Conservation (phyloP, 2,797 vertebrate species). For the Galagoides demidoff region DNA sequence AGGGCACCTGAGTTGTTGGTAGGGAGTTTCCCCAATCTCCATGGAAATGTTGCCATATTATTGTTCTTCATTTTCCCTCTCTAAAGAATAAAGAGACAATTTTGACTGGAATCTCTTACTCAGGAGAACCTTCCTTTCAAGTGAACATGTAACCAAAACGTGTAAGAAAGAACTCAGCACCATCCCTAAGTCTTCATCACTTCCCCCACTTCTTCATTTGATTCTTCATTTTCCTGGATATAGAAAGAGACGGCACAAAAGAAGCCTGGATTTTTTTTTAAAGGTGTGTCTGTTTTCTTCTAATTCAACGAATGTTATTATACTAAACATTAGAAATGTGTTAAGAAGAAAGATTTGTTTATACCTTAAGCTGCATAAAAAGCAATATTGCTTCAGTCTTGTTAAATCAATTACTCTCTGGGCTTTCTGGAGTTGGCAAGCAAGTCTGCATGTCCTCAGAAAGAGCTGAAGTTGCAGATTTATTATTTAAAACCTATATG, state of each 20-base stretch:
- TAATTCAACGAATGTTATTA: conserved; percentile 59
- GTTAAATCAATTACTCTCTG: conserved; percentile 71
- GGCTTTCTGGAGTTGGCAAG: conserved; percentile 70
- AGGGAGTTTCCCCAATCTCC: background rate
- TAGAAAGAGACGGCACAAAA: background rate
- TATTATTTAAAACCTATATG: conserved; percentile 73
- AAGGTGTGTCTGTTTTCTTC: conserved; percentile 48
- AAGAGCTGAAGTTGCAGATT: conserved; percentile 74
- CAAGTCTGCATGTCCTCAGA: conserved; percentile 44
- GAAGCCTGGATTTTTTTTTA: background rate
- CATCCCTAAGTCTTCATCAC: background rate
- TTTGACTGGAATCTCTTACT: background rate
- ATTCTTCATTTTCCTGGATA: conserved; percentile 18
- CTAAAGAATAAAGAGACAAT: background rate
- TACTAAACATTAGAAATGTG: conserved; percentile 57
- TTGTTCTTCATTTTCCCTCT: background rate
- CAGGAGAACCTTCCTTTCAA: background rate
- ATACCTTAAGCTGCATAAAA: conserved; percentile 63
- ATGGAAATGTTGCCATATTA: background rate
- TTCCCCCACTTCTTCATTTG: background rate
- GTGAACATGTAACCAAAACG: background rate
- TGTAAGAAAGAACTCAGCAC: conserved; percentile 21
- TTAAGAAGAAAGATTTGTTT: conserved; percentile 74
- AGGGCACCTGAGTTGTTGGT: background rate
- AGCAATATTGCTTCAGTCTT: conserved; percentile 64